phyloP scores from a whole-genome alignment of 92 coral and sea anemone species.

The Porites lobata region DNA sequence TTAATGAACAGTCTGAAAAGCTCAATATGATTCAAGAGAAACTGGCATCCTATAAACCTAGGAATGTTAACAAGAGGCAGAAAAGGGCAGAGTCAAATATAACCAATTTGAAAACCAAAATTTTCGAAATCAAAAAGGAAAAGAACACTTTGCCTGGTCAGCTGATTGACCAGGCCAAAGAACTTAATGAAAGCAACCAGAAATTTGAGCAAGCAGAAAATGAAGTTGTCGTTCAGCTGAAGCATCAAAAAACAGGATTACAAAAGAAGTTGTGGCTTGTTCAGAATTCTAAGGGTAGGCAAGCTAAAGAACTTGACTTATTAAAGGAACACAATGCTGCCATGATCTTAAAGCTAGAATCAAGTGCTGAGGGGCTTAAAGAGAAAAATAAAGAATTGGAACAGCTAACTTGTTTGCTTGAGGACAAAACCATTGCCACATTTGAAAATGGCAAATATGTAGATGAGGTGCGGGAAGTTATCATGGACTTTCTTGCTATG shows the following conservation, averaged over 20 bases:
- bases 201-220: conserved; percentile 5
- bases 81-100: conserved; percentile 21
- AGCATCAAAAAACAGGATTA: conserved; percentile 11
- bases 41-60: conserved; percentile 36
- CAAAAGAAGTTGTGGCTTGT: conserved; percentile 13
- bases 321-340: conserved; percentile 32
- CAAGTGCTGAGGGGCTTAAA: conserved; percentile 20
- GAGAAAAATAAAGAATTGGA: conserved; percentile 34
- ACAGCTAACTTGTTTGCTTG: background rate
- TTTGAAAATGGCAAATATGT: conserved; percentile 41
- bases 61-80: conserved; percentile 35
- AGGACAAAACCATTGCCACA: background rate
- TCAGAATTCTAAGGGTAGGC: conserved; percentile 13
- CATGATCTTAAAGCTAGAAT: conserved; percentile 23
- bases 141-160: conserved; percentile 29
- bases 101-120: conserved; percentile 13
- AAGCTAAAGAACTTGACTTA: conserved; percentile 11
- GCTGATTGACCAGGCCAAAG: background rate
- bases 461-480: conserved; percentile 33
- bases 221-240: conserved; percentile 18
- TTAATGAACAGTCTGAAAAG: conserved; percentile 32
- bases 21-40: conserved; percentile 27
- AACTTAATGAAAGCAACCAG: conserved; percentile 21
- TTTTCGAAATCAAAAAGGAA: conserved; percentile 31
- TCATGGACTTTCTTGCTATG: conserved; percentile 46